Evolutionary conservation across 1,140 invertebrate genomes (phyloP).

Genomic region (Dendroctonus ponderosae): DNA sequence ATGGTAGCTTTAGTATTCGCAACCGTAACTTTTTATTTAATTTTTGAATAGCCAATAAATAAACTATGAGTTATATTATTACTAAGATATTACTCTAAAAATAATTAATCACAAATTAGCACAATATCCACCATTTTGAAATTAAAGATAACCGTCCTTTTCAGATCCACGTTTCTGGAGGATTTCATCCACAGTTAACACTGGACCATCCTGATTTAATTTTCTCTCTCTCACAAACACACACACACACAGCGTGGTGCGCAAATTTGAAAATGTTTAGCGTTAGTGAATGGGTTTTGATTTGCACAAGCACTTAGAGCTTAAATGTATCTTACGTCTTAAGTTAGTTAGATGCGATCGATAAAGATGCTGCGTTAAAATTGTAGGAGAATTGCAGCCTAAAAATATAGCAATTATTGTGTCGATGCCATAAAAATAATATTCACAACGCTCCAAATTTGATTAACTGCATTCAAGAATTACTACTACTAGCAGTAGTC

Average conservation of each 20-base stretch:
- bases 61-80: neutral
- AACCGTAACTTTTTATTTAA: neutral
- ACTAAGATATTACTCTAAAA: slow-evolving; percentile 1
- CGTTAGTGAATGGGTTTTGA: slow-evolving; percentile 5
- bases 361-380: too few relatives aligned
- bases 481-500: too few relatives aligned
- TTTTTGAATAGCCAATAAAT: neutral
- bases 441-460: too few relatives aligned
- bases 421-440: too few relatives aligned
- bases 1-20: neutral
- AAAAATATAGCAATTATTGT: too few relatives aligned
- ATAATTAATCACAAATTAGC: slow-evolving; percentile 22
- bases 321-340: neutral
- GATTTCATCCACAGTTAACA: neutral
- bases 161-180: neutral
- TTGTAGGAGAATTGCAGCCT: too few relatives aligned
- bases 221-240: too few relatives aligned
- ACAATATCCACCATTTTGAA: slow-evolving; percentile 19
- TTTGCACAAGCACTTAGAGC: neutral
- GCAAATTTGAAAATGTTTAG: slow-evolving; percentile 11
- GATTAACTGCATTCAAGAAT: too few relatives aligned
- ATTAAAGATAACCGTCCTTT: slow-evolving; percentile 10
- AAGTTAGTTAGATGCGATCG: neutral
- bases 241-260: neutral
- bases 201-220: too few relatives aligned